Evolutionary conservation across 2,113 vertebrate genomes (phyloP).

Genomic region (Vulpes vulpes): DNA sequence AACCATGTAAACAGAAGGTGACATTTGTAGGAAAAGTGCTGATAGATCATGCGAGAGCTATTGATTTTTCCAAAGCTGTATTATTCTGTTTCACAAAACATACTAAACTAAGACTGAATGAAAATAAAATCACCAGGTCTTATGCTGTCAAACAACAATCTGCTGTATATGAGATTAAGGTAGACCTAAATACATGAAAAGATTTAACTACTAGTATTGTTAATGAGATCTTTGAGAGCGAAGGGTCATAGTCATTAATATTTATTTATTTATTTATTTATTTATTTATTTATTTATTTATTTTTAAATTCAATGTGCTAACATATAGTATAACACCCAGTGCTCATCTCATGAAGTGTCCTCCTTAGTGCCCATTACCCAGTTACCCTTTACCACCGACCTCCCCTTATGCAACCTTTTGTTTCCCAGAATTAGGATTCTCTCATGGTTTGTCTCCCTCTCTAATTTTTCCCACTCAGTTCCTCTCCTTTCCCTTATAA

Average conservation of each 20-base stretch:
- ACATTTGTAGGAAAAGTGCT: not conserved
- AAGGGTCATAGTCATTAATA: not conserved
- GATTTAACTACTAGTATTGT: not conserved
- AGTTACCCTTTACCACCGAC: no score
- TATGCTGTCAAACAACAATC: not conserved
- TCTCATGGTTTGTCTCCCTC: no score
- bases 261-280: no score
- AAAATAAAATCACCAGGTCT: constrained; percentile 8
- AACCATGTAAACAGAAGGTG: not conserved
- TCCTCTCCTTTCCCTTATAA: no score
- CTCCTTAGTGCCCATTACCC: no score
- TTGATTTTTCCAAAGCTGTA: constrained; percentile 40
- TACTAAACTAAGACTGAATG: constrained; percentile 4
- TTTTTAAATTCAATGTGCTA: no score
- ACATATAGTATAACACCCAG: no score
- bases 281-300: no score
- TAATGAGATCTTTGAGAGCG: not conserved
- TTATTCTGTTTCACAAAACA: constrained; percentile 20
- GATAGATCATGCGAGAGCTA: not conserved
- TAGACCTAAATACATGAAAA: not conserved
- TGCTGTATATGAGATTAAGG: not conserved
- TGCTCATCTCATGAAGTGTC: no score
- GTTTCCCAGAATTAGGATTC: no score
- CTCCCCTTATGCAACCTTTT: no score
- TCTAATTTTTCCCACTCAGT: no score